Evolutionary conservation across 2,888 invertebrate species (phyloP), one percentile per base, ranked within the genome.

Genomic region (Andrena haemorrhoa): DNA sequence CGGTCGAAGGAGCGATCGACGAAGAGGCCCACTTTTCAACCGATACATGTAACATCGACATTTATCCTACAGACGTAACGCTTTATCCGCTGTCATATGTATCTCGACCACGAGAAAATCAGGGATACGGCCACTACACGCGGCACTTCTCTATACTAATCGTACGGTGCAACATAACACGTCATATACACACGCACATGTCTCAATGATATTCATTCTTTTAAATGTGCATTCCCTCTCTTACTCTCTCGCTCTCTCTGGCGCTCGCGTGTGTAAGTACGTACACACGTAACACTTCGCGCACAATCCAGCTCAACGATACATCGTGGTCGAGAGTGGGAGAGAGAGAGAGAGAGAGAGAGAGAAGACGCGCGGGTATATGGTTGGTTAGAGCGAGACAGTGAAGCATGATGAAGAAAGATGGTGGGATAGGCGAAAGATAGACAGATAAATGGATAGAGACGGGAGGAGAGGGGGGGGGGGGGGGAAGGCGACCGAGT

Each of bases 181-280:
- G 79, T 86, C 83, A 83, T 69, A 72, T 66, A 75, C 75, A 78
- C 75, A 77, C 75, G 79, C 83, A 80, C 79, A 78, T 72, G 82
- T 71, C 56, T 74, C 66, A 56, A 68, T 56, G 75, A 82, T 71
- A 66, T 74, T 70, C 63, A 70, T 71, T 78, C 63, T 63, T 58
- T 79, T 75, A 66, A 61, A 77, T 79, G 73, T 63, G 60, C 70
- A 33, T 68, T 47, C 12, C n/a, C 56, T 56, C 23, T 56, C 23
- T 4, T 20, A 4, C 41, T 20, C 47, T 16, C 20, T 12, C 26
- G 69, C 64, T 41, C 12, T 74, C 47, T 29, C 20, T 35, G 23
- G 63, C 26, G 41, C 35, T 47, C 23, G 31, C 29, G 49, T 53
- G 8, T 51, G 35, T 53, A 20, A 16, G 65, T 35, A 53, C 53